phyloP scores from a whole-genome alignment of 37 sponge, comb jelly and placozoan species.

The Crambe crambe region DNA sequence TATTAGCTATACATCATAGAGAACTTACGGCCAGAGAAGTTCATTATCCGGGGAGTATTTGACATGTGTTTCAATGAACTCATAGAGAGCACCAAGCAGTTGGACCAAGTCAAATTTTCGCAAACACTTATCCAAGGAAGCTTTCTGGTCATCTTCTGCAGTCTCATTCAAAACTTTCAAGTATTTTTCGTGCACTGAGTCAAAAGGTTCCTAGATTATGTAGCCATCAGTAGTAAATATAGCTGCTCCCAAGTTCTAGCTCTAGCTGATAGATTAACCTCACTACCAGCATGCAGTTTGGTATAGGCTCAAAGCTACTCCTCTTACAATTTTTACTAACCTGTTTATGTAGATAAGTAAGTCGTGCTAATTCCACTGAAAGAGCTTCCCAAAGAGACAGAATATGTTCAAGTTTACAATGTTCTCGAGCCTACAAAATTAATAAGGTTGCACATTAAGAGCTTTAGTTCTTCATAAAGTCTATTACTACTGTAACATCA shows the following conservation, averaged over 20 bases:
- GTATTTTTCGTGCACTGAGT: slow-evolving; percentile 26
- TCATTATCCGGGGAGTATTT: slow-evolving; percentile 12
- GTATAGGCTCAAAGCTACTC: too few species aligned
- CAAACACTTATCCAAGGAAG: slow-evolving; percentile 18
- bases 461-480: too few species aligned
- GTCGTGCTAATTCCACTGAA: slow-evolving; percentile 46
- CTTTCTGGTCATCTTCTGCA: neutral
- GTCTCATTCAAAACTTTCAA: neutral
- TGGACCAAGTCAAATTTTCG: slow-evolving; percentile 24
- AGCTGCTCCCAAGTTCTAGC: too few species aligned
- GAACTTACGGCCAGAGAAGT: slow-evolving; percentile 41
- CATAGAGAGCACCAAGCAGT: slow-evolving; percentile 51
- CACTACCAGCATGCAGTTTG: too few species aligned
- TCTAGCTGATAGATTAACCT: too few species aligned
- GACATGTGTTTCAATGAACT: slow-evolving; percentile 49
- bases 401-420: slow-evolving; percentile 49
- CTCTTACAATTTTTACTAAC: too few species aligned
- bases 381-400: slow-evolving; percentile 72
- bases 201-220: slow-evolving; percentile 74
- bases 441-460: neutral
- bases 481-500: slow-evolving; percentile 1
- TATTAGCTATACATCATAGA: neutral
- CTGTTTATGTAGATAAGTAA: slow-evolving; percentile 34
- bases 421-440: slow-evolving; percentile 22
- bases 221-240: too few species aligned